phyloP scores from a whole-genome alignment of 2,797 vertebrate genomes.

The Falco biarmicus region DNA sequence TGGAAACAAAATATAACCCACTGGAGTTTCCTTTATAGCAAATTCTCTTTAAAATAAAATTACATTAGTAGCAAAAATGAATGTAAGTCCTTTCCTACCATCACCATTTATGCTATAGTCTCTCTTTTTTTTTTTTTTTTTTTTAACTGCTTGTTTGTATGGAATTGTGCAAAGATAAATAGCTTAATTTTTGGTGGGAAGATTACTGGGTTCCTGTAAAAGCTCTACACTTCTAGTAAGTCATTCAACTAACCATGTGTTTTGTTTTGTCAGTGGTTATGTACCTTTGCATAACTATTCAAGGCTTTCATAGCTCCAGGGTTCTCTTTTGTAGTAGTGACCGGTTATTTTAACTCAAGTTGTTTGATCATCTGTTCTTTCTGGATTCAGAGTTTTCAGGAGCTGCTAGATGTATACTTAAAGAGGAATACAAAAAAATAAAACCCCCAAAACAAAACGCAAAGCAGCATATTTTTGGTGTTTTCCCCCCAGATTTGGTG shows the following conservation, averaged over 20 bases:
- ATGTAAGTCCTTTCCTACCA: not conserved
- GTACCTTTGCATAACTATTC: not conserved
- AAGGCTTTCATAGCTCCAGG: not conserved
- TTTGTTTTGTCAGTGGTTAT: not conserved
- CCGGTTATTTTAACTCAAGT: not conserved
- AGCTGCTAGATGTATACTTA: not conserved
- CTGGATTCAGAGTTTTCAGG: not conserved
- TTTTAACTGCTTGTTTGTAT: not conserved
- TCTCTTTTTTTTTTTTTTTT: not conserved
- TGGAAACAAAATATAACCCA: not conserved
- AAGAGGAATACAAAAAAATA: not conserved
- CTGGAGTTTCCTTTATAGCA: constrained; percentile 1
- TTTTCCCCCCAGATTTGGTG: not conserved
- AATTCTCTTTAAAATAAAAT: not conserved
- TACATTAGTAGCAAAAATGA: not conserved
- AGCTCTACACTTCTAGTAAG: not conserved
- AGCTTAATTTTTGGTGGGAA: not conserved
- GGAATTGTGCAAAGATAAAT: not conserved
- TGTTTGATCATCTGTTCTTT: not conserved
- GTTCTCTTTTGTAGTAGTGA: not conserved
- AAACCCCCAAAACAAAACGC: not conserved
- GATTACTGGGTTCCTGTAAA: not conserved
- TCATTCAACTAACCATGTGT: not conserved
- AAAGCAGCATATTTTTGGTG: not conserved
- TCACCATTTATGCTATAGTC: not conserved